Evolutionary conservation across 1,140 invertebrate species (phyloP), one percentile per base, ranked within the genome.

Genomic region (Drosophila parvula): DNA sequence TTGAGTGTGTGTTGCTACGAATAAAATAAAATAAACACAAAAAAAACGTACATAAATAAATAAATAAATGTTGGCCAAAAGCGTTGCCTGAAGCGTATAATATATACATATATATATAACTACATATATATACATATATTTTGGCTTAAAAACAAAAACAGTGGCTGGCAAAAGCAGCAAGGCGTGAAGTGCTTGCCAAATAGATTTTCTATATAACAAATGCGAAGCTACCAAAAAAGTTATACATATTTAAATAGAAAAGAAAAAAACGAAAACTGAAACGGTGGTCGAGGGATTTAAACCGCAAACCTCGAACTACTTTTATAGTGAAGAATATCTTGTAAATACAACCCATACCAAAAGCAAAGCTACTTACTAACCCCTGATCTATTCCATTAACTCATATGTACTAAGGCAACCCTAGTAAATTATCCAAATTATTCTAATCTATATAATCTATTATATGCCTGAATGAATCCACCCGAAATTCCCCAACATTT

Each of bases 181-280:
- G 83, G 78, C 84, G 84, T 89, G 85, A 89, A 89, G 85, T 89
- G 84, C 77, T 88, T 88, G 84, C 83, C 83, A 83, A 88, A 88
- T 88, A 61, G 60, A 79, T 83, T 88, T 88, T 88, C 76, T 80
- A 89, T 83, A 79, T 70, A 78, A 82, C 48, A 82, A 81, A 75
- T 74, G 44, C 51, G 41, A 56, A 44, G 40, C 51, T 34, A 55
- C 45, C 38, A 44, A 48, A 55, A 55, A 40, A 27, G 6, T 18
- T 41, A 59, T 43, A 51, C 36, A 47, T 44, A 68, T 51, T 57
- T 57, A 69, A 63, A 79, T 74, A 58, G 64, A 84, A 84, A 89
- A 74, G 74, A 64, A 16, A 45, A 84, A 84, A 89, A 74, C 74
- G 64, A 16, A 45, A 58, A 43, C 59, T 8, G 22, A 30, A 62